Conservation (phyloP, 2,113 vertebrate species). For the Perognathus longimembris region DNA sequence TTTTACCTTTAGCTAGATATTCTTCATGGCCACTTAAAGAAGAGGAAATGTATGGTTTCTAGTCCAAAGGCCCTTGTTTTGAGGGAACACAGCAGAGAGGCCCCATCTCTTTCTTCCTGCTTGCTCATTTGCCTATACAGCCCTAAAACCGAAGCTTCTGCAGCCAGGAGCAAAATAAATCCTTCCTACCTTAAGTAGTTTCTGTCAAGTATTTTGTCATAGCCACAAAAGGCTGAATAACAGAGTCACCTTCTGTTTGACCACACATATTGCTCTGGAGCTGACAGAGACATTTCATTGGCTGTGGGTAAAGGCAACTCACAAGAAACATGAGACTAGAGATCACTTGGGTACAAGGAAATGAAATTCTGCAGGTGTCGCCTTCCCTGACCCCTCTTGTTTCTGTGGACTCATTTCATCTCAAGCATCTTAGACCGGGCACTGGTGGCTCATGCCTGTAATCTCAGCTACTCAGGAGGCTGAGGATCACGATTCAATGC, state of each 20-base stretch:
- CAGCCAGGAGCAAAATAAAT: too few relatives aligned
- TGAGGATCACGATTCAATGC: too few relatives aligned
- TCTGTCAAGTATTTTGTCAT: too few relatives aligned
- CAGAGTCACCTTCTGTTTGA: background rate
- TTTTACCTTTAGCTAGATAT: conserved; percentile 25
- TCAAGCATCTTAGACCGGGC: too few relatives aligned
- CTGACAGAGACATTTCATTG: background rate
- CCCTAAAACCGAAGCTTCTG: background rate
- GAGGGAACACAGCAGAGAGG: background rate
- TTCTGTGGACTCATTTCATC: conserved; percentile 4
- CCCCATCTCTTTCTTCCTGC: too few relatives aligned
- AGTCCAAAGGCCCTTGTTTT: background rate
- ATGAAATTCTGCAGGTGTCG: background rate
- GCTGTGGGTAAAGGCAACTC: conserved; percentile 4
- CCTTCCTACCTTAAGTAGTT: too few relatives aligned
- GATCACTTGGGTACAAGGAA: background rate
- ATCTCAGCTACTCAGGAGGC: too few relatives aligned
- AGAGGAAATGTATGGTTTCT: background rate
- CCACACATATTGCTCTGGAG: background rate
- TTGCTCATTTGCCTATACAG: background rate
- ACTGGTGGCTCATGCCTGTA: too few relatives aligned
- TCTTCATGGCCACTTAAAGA: background rate
- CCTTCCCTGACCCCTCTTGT: background rate
- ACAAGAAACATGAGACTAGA: conserved; percentile 23
- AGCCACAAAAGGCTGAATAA: too few relatives aligned